These are phyloP conservation scores for Drosophila borealis DNA, from an alignment of 2,888 invertebrate genomes.

Conservation along the genomic window DNA sequence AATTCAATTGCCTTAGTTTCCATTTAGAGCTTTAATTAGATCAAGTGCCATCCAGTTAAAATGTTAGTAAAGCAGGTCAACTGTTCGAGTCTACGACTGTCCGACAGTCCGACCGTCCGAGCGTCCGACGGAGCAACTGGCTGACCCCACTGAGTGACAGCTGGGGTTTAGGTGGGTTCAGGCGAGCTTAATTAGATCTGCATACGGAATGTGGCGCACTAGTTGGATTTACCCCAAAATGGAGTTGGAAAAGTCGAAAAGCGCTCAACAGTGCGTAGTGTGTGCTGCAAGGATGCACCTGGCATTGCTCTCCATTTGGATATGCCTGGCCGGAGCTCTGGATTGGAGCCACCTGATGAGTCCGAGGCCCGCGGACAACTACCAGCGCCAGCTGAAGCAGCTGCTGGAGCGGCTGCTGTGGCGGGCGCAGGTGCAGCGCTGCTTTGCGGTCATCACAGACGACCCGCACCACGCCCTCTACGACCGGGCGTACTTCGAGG, in stretches of 20 bases:
- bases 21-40: constrained; percentile 18
- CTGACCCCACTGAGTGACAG: constrained; percentile 42
- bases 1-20: constrained; percentile 2
- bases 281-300: constrained; percentile 26
- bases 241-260: not conserved
- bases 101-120: not conserved
- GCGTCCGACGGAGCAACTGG: not conserved
- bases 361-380: constrained; percentile 32
- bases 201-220: constrained; percentile 58
- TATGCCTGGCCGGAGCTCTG: constrained; percentile 5
- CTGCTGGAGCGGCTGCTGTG: constrained; percentile 65
- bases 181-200: constrained; percentile 74
- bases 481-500: constrained; percentile 64
- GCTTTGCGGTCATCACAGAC: constrained; percentile 83
- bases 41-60: constrained; percentile 20
- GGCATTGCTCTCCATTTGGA: constrained; percentile 24
- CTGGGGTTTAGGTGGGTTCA: constrained; percentile 39
- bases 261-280: constrained; percentile 8
- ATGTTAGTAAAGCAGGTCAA: constrained; percentile 58
- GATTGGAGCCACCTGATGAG: not conserved
- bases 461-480: constrained; percentile 72
- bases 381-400: constrained; percentile 55
- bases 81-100: not conserved
- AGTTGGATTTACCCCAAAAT: constrained; percentile 15
- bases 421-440: constrained; percentile 71